Evolutionary conservation across 2,797 vertebrate genomes (phyloP).

Genomic region (Morus bassanus): DNA sequence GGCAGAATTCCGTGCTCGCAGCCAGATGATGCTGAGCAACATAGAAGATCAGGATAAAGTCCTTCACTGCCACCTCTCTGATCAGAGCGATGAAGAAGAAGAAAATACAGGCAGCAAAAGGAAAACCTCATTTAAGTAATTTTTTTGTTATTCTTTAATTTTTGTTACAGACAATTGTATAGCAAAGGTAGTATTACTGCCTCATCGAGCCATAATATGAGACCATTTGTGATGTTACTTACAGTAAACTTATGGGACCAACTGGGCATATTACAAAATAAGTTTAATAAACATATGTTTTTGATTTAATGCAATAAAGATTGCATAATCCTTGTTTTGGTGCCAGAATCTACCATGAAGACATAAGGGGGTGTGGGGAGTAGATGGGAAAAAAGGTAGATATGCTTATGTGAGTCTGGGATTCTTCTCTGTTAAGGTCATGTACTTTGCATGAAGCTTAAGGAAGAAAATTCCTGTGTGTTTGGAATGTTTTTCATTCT

Average conservation of each 20-base stretch:
- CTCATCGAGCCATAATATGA: not conserved
- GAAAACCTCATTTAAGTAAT: slow-evolving; percentile 76
- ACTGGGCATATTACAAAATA: not conserved
- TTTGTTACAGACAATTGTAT: not conserved
- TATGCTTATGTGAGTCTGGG: not conserved
- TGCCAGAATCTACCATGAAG: not conserved
- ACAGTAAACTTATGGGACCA: not conserved
- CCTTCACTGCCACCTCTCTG: slow-evolving; percentile 75
- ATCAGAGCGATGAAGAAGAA: slow-evolving; percentile 74
- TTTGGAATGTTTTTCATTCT: not conserved
- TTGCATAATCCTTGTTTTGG: not conserved
- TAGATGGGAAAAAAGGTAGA: not conserved
- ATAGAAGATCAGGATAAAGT: slow-evolving; percentile 87
- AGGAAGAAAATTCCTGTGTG: not conserved
- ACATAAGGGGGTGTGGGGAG: not conserved
- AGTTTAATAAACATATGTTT: not conserved
- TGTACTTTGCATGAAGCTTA: not conserved
- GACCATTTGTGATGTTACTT: not conserved
- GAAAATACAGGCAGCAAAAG: slow-evolving; percentile 39
- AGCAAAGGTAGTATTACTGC: not conserved
- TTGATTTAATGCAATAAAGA: not conserved
- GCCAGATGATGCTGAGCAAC: slow-evolving; percentile 81
- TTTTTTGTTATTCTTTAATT: not conserved
- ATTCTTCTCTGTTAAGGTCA: not conserved
- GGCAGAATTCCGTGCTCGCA: slow-evolving; percentile 83